Conservation (phyloP, 35 echinoderm and acorn worm genomes). For the Heliocidaris tuberculata region DNA sequence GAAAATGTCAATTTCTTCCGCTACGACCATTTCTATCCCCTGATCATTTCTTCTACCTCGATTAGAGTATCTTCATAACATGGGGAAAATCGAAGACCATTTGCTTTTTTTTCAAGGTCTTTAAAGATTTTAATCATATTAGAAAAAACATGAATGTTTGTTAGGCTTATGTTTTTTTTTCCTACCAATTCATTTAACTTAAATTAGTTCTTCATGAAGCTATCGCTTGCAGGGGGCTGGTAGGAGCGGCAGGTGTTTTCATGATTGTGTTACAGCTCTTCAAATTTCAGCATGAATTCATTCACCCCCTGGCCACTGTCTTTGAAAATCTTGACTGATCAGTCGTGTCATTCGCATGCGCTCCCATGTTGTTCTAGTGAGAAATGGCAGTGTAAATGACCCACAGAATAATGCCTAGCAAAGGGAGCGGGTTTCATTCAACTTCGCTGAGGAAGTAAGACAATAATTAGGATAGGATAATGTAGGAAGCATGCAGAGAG, state of each 20-base stretch:
- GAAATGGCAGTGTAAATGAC: slow-evolving; percentile 44
- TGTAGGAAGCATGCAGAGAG: no score
- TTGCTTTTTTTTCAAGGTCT: not conserved
- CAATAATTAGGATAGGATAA: no score
- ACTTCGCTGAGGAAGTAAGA: no score
- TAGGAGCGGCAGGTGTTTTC: not conserved
- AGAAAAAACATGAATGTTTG: not conserved
- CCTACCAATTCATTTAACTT: not conserved
- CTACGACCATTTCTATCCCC: not conserved
- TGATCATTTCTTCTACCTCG: not conserved
- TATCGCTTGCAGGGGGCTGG: not conserved
- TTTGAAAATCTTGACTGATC: not conserved
- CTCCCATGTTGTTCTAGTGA: slow-evolving; percentile 12
- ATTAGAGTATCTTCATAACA: not conserved
- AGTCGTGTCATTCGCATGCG: not conserved
- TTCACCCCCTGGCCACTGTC: not conserved
- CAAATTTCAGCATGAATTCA: slow-evolving; percentile 2
- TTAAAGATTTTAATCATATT: not conserved
- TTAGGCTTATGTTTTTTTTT: not conserved
- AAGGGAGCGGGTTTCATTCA: no score
- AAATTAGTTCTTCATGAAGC: not conserved
- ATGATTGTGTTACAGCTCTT: not conserved
- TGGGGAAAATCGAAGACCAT: not conserved
- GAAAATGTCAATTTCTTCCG: slow-evolving; percentile 1
- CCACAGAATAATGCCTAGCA: not conserved